phyloP scores from a whole-genome alignment of 2,113 vertebrate genomes.

The Mobula hypostoma region DNA sequence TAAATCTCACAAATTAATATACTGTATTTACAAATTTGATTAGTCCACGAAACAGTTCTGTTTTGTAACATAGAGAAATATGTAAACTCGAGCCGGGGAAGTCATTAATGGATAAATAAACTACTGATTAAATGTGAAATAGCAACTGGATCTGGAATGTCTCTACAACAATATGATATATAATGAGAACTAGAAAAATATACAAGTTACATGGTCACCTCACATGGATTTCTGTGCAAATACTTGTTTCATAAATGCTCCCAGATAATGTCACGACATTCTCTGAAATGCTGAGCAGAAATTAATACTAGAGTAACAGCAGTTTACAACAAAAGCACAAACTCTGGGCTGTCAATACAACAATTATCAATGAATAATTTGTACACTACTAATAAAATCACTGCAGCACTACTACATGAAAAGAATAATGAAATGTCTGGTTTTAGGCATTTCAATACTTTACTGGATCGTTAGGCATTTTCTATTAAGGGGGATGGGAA shows the following conservation, averaged over 20 bases:
- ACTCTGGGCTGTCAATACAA: background rate
- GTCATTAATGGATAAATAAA: background rate
- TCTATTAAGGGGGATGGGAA: background rate
- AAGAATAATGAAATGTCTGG: background rate
- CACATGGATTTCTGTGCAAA: background rate
- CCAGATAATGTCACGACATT: background rate
- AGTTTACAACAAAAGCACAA: background rate
- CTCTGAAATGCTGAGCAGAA: background rate
- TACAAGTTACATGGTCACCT: background rate
- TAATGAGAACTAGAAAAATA: background rate
- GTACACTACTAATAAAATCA: background rate
- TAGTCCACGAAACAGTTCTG: background rate
- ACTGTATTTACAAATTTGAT: background rate
- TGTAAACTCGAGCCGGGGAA: background rate
- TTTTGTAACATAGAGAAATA: background rate
- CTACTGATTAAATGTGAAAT: background rate
- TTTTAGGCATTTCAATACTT: background rate
- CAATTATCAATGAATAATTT: too few relatives aligned
- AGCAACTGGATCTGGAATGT: background rate
- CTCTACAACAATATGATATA: background rate
- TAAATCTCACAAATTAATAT: background rate
- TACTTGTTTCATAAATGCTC: background rate
- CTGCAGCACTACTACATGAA: background rate
- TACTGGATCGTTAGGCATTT: background rate
- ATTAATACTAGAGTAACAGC: background rate